These are phyloP conservation scores for Callithrix jacchus DNA, from an alignment of 2,113 vertebrate species.

Conservation along the genomic window DNA sequence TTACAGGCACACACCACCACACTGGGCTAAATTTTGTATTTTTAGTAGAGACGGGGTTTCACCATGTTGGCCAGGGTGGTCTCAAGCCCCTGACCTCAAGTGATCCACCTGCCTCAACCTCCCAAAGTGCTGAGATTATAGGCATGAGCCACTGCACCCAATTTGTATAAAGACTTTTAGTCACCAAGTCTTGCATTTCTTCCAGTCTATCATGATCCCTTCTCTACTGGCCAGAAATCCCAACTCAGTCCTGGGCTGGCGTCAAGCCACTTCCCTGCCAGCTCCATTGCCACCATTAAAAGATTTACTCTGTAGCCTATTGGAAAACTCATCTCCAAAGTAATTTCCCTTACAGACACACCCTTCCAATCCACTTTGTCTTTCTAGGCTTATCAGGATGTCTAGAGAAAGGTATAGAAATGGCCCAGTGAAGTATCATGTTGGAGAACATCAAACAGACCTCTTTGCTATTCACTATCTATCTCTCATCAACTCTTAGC, in stretches of 20 bases:
- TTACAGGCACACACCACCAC: too few species aligned
- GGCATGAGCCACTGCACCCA: too few species aligned
- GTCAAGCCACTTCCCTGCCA: not conserved
- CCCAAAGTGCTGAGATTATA: too few species aligned
- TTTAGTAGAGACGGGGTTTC: too few species aligned
- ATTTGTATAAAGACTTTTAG: not conserved
- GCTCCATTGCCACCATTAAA: not conserved
- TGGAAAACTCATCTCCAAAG: not conserved
- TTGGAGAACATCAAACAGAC: not conserved
- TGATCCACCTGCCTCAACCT: too few species aligned
- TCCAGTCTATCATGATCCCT: not conserved
- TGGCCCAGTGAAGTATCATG: not conserved
- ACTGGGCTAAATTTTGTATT: too few species aligned
- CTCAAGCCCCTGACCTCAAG: too few species aligned
- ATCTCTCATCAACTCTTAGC: not conserved
- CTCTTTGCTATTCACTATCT: not conserved
- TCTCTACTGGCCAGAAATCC: not conserved
- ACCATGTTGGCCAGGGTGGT: too few species aligned
- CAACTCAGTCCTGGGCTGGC: not conserved
- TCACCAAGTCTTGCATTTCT: not conserved
- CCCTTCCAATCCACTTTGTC: not conserved
- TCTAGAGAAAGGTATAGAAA: not conserved
- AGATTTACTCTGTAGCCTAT: not conserved
- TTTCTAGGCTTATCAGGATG: not conserved
- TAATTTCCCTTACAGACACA: not conserved